These are phyloP conservation scores for Ligdia adustata DNA, from an alignment of 2,888 invertebrate genomes.

Conservation along the genomic window DNA sequence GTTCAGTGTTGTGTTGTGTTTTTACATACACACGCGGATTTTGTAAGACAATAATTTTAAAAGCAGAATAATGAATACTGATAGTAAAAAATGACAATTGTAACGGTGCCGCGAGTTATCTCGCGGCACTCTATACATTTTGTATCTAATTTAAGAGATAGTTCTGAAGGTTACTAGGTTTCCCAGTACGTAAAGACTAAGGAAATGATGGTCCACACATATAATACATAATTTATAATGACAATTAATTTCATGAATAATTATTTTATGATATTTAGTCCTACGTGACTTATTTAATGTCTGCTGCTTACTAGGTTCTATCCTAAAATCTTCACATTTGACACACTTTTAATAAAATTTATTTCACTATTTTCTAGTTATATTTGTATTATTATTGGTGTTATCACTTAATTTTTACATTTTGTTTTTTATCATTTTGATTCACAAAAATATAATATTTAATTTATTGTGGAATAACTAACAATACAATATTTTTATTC, in stretches of 20 bases:
- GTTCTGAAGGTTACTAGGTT: constrained; percentile 4
- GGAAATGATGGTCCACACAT: constrained; percentile 7
- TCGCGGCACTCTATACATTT: too few relatives aligned
- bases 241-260: too few relatives aligned
- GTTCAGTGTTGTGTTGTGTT: too few relatives aligned
- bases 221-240: too few relatives aligned
- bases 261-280: not conserved
- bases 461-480: constrained; percentile 28
- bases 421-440: constrained; percentile 24
- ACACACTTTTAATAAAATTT: constrained; percentile 34
- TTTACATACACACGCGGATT: too few relatives aligned
- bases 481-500: constrained; percentile 17
- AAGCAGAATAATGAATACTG: too few relatives aligned
- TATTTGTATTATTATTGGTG: constrained; percentile 33
- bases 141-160: not conserved
- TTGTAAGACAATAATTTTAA: too few relatives aligned
- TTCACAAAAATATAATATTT: constrained; percentile 40
- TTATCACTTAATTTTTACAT: constrained; percentile 25
- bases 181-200: constrained; percentile 11
- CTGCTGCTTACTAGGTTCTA: not conserved
- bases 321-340: constrained; percentile 15
- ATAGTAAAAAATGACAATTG: too few relatives aligned
- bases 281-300: too few relatives aligned
- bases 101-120: too few relatives aligned
- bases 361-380: constrained; percentile 44